Evolutionary conservation across 2,797 vertebrate species (phyloP).

Genomic region (Clarias fuscus): DNA sequence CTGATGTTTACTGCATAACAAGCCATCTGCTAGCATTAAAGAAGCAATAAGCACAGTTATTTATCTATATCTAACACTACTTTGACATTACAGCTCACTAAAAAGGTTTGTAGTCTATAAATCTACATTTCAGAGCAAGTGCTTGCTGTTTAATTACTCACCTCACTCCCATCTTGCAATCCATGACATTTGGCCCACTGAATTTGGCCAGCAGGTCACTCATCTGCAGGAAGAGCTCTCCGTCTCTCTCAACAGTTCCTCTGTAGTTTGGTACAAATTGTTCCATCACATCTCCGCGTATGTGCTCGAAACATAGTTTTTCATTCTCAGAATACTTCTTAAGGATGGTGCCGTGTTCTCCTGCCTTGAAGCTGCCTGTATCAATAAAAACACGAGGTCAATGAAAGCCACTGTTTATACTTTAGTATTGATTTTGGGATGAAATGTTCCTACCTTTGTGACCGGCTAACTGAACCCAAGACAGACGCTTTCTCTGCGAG

Average conservation of each 20-base stretch:
- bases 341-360: slow-evolving; percentile 90
- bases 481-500: slow-evolving; percentile 86
- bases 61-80: not conserved
- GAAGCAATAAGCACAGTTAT: slow-evolving; percentile 5
- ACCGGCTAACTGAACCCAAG: slow-evolving; percentile 96
- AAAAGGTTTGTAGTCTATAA: not conserved
- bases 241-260: slow-evolving; percentile 88
- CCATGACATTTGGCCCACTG: slow-evolving; percentile 92
- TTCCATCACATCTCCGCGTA: slow-evolving; percentile 81
- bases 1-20: slow-evolving; percentile 20
- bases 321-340: slow-evolving; percentile 94
- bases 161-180: slow-evolving; percentile 99
- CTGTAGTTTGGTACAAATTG: slow-evolving; percentile 87
- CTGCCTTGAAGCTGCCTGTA: slow-evolving; percentile 94
- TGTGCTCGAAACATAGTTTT: slow-evolving; percentile 85
- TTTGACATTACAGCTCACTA: not conserved
- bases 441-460: slow-evolving; percentile 84
- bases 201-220: slow-evolving; percentile 90
- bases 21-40: slow-evolving; percentile 14
- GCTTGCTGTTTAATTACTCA: slow-evolving; percentile 59
- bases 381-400: slow-evolving; percentile 5
- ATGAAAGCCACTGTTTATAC: not conserved
- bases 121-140: not conserved
- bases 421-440: not conserved
- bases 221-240: slow-evolving; percentile 90